Evolutionary conservation across 1,140 invertebrate genomes (phyloP).

Genomic region (Dufourea novaeangliae): DNA sequence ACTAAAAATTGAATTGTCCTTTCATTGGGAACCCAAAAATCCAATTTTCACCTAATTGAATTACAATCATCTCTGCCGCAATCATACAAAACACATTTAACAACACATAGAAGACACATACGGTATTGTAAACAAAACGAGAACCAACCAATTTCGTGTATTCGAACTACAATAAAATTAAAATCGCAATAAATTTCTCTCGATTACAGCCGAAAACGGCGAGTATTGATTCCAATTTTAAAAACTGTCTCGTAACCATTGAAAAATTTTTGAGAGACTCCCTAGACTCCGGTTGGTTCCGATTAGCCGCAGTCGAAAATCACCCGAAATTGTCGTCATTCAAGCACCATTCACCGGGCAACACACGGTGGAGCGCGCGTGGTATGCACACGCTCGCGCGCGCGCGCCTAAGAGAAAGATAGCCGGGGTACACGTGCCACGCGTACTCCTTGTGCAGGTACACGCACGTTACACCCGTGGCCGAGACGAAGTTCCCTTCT

Average conservation of each 20-base stretch:
- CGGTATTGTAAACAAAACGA: no score
- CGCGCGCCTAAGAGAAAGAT: slow-evolving; percentile 35
- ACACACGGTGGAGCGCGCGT: slow-evolving; percentile 28
- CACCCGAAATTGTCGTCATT: slow-evolving; percentile 35
- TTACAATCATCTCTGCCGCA: no score
- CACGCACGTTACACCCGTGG: slow-evolving; percentile 10
- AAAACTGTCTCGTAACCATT: background rate
- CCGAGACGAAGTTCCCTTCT: slow-evolving; percentile 38
- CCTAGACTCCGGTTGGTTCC: background rate
- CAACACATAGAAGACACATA: no score
- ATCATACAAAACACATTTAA: no score
- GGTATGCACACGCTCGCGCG: slow-evolving; percentile 54
- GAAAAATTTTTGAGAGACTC: slow-evolving; percentile 5
- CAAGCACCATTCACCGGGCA: slow-evolving; percentile 44
- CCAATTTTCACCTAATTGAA: no score
- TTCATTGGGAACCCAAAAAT: no score
- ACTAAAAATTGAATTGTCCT: no score
- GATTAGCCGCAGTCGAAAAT: slow-evolving; percentile 19
- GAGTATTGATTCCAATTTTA: background rate
- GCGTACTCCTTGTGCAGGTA: slow-evolving; percentile 42
- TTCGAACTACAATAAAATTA: no score
- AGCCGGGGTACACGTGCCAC: slow-evolving; percentile 55
- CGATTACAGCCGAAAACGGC: background rate
- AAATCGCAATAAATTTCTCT: no score
- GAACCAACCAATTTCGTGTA: no score